These are phyloP conservation scores for Eulemur albifrons DNA, from an alignment of 2,797 vertebrate species.

Conservation along the genomic window DNA sequence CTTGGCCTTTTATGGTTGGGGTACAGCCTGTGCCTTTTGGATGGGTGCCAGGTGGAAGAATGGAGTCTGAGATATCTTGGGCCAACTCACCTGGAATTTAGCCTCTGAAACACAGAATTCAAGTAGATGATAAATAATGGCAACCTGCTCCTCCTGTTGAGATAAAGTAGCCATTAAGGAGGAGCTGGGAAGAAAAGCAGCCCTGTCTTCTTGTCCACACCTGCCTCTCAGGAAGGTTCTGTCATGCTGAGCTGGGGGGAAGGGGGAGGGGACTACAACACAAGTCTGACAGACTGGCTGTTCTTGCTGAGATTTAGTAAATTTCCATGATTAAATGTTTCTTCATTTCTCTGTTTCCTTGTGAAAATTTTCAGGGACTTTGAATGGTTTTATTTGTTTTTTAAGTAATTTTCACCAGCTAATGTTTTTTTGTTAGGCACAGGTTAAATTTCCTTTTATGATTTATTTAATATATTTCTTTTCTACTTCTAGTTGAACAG, in stretches of 20 bases:
- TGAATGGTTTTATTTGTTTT: background rate
- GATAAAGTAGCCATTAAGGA: background rate
- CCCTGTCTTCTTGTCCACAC: background rate
- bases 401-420: background rate
- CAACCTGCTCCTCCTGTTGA: background rate
- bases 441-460: background rate
- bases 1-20: background rate
- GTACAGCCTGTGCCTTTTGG: background rate
- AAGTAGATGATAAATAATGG: background rate
- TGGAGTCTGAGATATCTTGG: background rate
- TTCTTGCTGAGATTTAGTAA: background rate
- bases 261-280: background rate
- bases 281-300: background rate
- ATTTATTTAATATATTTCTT: background rate
- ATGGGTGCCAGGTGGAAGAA: background rate
- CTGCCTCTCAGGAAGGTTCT: background rate
- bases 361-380: background rate
- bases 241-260: too few species aligned
- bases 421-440: background rate
- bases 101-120: background rate
- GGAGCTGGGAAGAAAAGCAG: background rate
- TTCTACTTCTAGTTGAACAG: background rate
- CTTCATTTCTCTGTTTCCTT: background rate
- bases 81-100: background rate
- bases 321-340: background rate